Evolutionary conservation across 2,113 vertebrate species (phyloP).

Genomic region (Formicarius rufipectus): DNA sequence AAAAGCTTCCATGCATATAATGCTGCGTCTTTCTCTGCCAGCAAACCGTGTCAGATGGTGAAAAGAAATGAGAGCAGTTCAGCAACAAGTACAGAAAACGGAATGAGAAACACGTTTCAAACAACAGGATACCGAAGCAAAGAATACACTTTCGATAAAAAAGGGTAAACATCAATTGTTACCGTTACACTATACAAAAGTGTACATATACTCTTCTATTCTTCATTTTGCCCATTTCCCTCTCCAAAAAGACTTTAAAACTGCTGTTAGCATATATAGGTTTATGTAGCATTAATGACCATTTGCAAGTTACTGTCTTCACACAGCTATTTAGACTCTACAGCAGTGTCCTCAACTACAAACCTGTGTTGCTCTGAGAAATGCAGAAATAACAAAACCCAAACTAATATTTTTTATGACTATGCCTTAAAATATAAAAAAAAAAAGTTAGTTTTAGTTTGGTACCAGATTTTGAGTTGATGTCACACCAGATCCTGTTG

Average conservation of each 20-base stretch:
- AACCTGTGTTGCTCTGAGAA: background rate
- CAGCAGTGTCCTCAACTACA: background rate
- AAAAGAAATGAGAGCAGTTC: background rate
- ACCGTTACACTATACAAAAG: background rate
- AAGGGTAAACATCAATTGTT: background rate
- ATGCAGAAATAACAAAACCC: background rate
- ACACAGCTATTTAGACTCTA: background rate
- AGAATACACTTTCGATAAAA: background rate
- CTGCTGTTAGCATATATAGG: background rate
- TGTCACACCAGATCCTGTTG: constrained; percentile 66
- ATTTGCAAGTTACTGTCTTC: background rate
- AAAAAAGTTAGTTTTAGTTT: background rate
- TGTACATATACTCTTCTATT: background rate
- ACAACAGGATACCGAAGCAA: background rate
- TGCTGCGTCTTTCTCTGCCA: background rate
- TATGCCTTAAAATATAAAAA: background rate
- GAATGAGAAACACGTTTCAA: background rate
- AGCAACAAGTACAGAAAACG: background rate
- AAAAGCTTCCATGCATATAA: background rate
- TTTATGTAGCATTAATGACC: background rate
- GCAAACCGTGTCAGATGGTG: background rate
- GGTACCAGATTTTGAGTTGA: constrained; percentile 78
- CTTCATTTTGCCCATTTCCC: background rate
- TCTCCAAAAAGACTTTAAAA: background rate
- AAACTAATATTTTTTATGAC: background rate